Evolutionary conservation across 1,140 invertebrate genomes (phyloP).

Genomic region (Rhopalosiphum maidis): DNA sequence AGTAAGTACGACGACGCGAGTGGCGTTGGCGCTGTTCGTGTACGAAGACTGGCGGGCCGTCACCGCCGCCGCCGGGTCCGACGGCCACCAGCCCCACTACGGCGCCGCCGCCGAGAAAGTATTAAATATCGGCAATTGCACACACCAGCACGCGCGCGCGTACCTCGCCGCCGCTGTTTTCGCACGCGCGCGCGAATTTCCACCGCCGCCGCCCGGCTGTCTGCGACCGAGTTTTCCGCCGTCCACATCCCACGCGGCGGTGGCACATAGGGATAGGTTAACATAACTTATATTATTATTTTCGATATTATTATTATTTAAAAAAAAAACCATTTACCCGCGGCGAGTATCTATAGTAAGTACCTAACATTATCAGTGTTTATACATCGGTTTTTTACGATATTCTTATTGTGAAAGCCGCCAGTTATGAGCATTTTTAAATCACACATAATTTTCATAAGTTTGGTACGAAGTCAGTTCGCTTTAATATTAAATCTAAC

Average conservation of each 20-base stretch:
- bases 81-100: conserved; percentile 50
- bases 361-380: not conserved
- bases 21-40: conserved; percentile 32
- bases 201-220: not conserved
- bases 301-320: not conserved
- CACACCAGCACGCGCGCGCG: conserved; percentile 46
- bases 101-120: conserved; percentile 52
- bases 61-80: not conserved
- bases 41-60: conserved; percentile 44
- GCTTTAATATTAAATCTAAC: not conserved
- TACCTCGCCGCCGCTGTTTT: not conserved
- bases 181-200: conserved; percentile 37
- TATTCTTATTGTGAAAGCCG: not conserved
- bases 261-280: not conserved
- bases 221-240: not conserved
- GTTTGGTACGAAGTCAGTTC: not conserved
- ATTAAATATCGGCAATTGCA: conserved; percentile 53
- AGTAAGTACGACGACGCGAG: not conserved
- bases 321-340: not conserved
- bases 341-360: not conserved
- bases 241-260: not conserved
- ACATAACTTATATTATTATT: not conserved
- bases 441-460: not conserved
- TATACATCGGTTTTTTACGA: not conserved
- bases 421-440: not conserved